A percentile compares a stretch with the other conserved stretches of the same genome.
Conservation (phyloP, 2,888 invertebrate species). For the Ectropis crepuscularia region DNA sequence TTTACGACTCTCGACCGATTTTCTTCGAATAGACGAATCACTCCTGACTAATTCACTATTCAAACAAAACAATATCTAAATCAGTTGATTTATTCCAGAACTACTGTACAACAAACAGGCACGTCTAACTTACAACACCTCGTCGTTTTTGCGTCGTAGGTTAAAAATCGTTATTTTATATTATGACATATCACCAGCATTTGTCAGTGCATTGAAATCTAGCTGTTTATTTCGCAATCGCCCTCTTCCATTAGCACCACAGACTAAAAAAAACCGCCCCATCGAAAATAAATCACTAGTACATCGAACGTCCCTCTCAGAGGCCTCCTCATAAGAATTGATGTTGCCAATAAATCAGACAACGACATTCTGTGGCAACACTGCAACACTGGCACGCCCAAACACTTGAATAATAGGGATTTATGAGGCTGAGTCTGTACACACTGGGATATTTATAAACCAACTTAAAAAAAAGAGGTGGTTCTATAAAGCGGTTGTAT, state of each 20-base stretch:
- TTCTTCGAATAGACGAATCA: too few relatives aligned
- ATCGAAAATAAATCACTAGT: slow-evolving; percentile 41
- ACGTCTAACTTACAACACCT: too few relatives aligned
- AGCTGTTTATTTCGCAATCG: slow-evolving; percentile 22
- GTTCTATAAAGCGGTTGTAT: too few relatives aligned
- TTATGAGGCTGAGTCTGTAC: slow-evolving; percentile 57
- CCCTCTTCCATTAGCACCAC: slow-evolving; percentile 23
- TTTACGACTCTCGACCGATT: too few relatives aligned
- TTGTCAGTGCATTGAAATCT: too few relatives aligned
- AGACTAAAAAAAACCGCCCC: slow-evolving; percentile 25
- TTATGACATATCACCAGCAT: too few relatives aligned
- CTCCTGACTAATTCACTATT: too few relatives aligned
- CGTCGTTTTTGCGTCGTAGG: too few relatives aligned
- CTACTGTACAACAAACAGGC: not conserved
- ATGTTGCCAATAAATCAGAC: slow-evolving; percentile 70
- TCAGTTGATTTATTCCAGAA: not conserved
- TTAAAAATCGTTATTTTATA: too few relatives aligned
- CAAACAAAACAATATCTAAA: too few relatives aligned
- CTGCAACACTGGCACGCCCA: slow-evolving; percentile 60
- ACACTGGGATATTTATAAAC: slow-evolving; percentile 29
- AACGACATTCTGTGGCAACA: slow-evolving; percentile 58
- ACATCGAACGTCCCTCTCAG: slow-evolving; percentile 64
- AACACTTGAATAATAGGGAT: slow-evolving; percentile 78
- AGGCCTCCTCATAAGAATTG: slow-evolving; percentile 73
- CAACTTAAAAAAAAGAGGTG: too few relatives aligned